Evolutionary conservation across 2,797 vertebrate genomes (phyloP), one percentile per base, ranked within the genome.

Genomic region (Hippopotamyrus pictus): DNA sequence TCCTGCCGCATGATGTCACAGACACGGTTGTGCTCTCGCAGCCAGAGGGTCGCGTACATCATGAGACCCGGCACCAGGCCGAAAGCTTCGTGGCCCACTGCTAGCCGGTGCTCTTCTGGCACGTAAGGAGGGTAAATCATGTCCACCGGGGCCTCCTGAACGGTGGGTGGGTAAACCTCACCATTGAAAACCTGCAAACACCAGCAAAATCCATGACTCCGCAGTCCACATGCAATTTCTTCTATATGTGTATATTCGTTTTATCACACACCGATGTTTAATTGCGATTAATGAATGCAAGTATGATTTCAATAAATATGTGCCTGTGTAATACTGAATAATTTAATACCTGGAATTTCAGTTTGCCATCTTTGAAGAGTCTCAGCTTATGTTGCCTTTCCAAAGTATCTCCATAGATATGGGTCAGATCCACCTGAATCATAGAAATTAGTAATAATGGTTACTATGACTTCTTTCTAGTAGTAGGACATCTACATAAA

Each of bases 41-140:
- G 96, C 98, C 98, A 99, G 89, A 99, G 96, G 0, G 97, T 99
- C 59, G 98, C 97, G 0, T 99, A 99, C 98, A 99, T 98, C 97
- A 99, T 98, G 65, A 99, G 95, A 0, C 98, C 99, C 0, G 99
- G 99, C 89, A 99, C 97, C 92, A 99, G 95, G 5, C 98, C 99
- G 0, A 99, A 99, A 0, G 98, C 96, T 90, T 99, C 98, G 3
- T 99, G 98, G 5, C 99, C 99, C 2, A 99, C 99, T 0, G 97
- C 98, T n/a, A 99, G 97, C 89, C 91, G 96, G 62, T 97, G 91
- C 51, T 98, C 95, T 14, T 98, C 97, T 0, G 97, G 96, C 7
- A 97, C n/a, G 0, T 99, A 96, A 2, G 98, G 97, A 0, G 99
- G 98, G 93, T 99, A 99, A 79, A 97, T 94, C 99, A 99, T 99